Evolutionary conservation across 1,140 invertebrate species (phyloP).

Genomic region (Riptortus pedestris): DNA sequence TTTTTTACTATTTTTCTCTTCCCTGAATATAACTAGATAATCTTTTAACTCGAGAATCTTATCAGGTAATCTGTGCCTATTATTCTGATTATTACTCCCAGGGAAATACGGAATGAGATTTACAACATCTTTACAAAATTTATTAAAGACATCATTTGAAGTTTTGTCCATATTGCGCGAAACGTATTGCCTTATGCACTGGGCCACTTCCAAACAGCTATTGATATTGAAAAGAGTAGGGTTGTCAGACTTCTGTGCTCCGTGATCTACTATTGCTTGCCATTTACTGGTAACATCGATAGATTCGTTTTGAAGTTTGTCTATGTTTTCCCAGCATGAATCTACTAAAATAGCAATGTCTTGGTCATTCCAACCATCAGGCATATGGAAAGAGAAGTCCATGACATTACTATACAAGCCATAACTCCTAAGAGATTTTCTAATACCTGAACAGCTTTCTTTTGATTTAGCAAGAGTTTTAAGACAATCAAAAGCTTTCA

Average conservation of each 20-base stretch:
- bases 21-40: no score
- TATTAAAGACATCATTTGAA: no score
- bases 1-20: no score
- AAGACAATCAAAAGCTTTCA: background rate
- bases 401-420: constrained; percentile 10
- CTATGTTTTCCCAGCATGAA: constrained; percentile 5
- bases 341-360: constrained; percentile 7
- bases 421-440: background rate
- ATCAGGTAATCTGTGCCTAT: no score
- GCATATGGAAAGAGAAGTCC: constrained; percentile 10
- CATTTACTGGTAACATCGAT: constrained; percentile 8
- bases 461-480: background rate
- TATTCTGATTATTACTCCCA: no score
- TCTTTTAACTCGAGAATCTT: no score
- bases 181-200: constrained; percentile 10
- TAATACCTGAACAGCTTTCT: background rate
- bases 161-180: no score
- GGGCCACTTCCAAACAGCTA: constrained; percentile 15
- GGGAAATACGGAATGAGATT: no score
- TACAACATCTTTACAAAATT: no score
- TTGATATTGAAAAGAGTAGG: constrained; percentile 7
- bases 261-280: constrained; percentile 9
- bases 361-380: constrained; percentile 15
- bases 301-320: background rate
- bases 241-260: background rate